Evolutionary conservation across 2,888 invertebrate species (phyloP).

Genomic region (Dilophus febrilis): DNA sequence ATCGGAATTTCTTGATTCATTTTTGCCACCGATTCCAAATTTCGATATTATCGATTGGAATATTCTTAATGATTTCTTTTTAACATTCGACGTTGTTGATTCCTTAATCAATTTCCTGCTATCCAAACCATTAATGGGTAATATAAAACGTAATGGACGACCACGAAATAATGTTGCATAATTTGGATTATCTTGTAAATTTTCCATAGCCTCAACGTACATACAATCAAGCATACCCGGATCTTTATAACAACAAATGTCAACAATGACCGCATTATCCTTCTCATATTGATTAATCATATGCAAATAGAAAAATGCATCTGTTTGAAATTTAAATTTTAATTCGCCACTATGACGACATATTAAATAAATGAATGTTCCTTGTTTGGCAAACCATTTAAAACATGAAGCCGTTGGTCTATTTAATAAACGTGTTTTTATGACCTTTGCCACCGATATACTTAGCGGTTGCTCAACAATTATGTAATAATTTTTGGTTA

Average conservation of each 20-base stretch:
- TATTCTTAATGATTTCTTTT: background rate
- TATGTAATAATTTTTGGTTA: conserved; percentile 73
- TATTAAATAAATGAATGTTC: conserved; percentile 47
- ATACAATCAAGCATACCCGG: conserved; percentile 71
- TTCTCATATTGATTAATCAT: conserved; percentile 74
- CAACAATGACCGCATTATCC: conserved; percentile 40
- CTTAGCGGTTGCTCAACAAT: conserved; percentile 79
- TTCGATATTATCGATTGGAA: background rate
- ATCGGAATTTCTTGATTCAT: conserved; percentile 5
- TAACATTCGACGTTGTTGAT: conserved; percentile 10
- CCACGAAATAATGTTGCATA: conserved; percentile 68
- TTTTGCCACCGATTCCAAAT: background rate
- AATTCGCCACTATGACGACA: conserved; percentile 40
- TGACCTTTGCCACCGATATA: conserved; percentile 43
- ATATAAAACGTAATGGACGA: conserved; percentile 55
- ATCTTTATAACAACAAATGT: conserved; percentile 69
- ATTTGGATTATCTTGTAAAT: conserved; percentile 61
- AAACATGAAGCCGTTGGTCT: conserved; percentile 49
- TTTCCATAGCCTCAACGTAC: conserved; percentile 65
- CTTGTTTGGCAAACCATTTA: conserved; percentile 57
- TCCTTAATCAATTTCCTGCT: conserved; percentile 2
- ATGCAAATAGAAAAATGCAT: conserved; percentile 67
- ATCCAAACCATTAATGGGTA: conserved; percentile 39
- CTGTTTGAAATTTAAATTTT: conserved; percentile 38
- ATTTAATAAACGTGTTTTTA: conserved; percentile 42